A percentile compares a stretch with the other conserved stretches of the same genome.
These are phyloP conservation scores for Scortum barcoo DNA, from an alignment of 2,113 vertebrate genomes.

Conservation along the genomic window DNA sequence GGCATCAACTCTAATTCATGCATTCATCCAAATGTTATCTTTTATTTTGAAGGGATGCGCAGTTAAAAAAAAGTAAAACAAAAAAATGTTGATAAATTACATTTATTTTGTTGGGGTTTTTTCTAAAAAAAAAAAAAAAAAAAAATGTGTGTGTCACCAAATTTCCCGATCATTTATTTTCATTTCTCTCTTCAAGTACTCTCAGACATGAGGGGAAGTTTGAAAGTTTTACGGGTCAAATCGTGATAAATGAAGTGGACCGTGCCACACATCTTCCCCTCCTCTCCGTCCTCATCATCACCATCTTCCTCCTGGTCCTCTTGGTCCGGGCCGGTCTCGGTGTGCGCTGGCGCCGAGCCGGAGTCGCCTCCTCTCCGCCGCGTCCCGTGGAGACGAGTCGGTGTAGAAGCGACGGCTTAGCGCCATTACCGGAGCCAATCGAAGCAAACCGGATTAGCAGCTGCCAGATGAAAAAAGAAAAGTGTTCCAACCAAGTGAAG, in stretches of 20 bases:
- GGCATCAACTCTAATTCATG: not conserved
- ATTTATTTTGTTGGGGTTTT: too few species aligned
- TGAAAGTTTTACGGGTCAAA: not conserved
- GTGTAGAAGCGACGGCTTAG: constrained; percentile 82
- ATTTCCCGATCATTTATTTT: not conserved
- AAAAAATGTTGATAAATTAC: too few species aligned
- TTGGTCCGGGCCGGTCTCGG: not conserved
- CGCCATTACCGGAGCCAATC: constrained; percentile 84
- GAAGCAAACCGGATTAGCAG: constrained; percentile 85
- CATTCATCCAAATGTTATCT: not conserved
- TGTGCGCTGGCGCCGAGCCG: constrained; percentile 25
- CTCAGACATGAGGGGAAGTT: not conserved
- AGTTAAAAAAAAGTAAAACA: too few species aligned
- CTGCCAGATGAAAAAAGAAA: constrained; percentile 78
- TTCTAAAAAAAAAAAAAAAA: too few species aligned
- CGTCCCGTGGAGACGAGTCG: constrained; percentile 75
- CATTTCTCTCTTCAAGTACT: not conserved
- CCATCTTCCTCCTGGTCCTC: not conserved
- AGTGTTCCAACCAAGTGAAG: constrained; percentile 77
- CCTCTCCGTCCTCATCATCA: not conserved
- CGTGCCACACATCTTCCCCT: not conserved
- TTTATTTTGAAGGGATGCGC: not conserved
- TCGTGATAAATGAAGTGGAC: not conserved
- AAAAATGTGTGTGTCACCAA: not conserved
- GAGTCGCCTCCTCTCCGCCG: constrained; percentile 67